Evolutionary conservation across 2,888 invertebrate species (phyloP).

Genomic region (Thyatira batis): DNA sequence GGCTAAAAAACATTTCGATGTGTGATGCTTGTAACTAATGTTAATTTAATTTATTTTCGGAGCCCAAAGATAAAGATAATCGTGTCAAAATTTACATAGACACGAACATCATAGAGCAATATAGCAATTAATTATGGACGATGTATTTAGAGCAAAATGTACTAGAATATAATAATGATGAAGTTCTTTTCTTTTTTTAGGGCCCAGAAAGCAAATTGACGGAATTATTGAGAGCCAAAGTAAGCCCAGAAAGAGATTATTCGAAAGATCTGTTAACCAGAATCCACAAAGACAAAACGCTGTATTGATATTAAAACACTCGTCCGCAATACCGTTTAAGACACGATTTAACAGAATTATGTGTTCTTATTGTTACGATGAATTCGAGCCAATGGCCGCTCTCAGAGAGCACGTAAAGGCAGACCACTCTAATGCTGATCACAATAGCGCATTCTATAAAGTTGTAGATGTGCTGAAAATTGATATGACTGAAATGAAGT

Average conservation of each 20-base stretch:
- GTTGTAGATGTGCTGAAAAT: slow-evolving; percentile 71
- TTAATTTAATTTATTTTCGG: background rate
- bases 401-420: slow-evolving; percentile 65
- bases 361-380: slow-evolving; percentile 74
- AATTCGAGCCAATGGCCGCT: slow-evolving; percentile 68
- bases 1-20: slow-evolving; percentile 78
- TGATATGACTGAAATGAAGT: slow-evolving; percentile 69
- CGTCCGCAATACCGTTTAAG: slow-evolving; percentile 74
- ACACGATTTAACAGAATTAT: slow-evolving; percentile 74
- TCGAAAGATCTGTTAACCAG: slow-evolving; percentile 76
- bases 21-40: slow-evolving; percentile 24
- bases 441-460: slow-evolving; percentile 74
- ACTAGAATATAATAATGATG: slow-evolving; percentile 63
- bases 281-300: slow-evolving; percentile 76
- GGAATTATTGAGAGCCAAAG: slow-evolving; percentile 61
- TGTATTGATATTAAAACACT: slow-evolving; percentile 68
- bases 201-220: slow-evolving; percentile 67
- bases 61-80: background rate
- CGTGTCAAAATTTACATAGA: background rate
- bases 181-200: slow-evolving; percentile 78
- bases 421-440: slow-evolving; percentile 63
- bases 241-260: slow-evolving; percentile 76
- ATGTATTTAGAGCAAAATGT: slow-evolving; percentile 28
- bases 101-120: background rate
- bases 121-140: background rate